Base-by-base conservation (phyloP, 2,113 vertebrate species). In the Tichodroma muraria region DNA sequence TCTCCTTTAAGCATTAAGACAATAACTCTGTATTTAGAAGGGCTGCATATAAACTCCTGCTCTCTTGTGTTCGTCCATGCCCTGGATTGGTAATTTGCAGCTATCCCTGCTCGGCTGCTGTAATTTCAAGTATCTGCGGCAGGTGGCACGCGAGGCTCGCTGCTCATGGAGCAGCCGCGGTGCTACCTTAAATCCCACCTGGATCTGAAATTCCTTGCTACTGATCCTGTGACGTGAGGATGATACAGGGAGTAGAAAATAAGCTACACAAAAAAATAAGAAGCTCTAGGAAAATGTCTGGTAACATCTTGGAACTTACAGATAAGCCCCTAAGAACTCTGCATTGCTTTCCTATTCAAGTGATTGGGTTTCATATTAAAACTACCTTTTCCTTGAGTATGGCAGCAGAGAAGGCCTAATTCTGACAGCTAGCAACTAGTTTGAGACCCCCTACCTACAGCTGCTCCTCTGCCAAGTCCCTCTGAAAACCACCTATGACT, bases 101-200 rank as follows among this genome's bases (percentile, higher is more conserved):
- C 52, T 8, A 27, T 33, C 6, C 18, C 27, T 13, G 12, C 33
- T 23, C 0, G 0, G 47, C 18, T 78, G 63, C 77, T 94, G 95
- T 53, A 80, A 40, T 93, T 83, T 65, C 83, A 57, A 12, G 0
- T 11, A 20, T 40, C 28, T 61, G 30, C 73, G 6, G 30, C 45
- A 96, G 95, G 77, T 93, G 95, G 90, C 85, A 56, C 25, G 57
- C 21, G 8, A 86, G 47, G 61, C 61, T 87, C 50, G 10, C 1
- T 77, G 50, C 53, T 88, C 53, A 37, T 1, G 3, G 61, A 52
- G 64, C 1, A 69, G 45, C 40, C 6, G 30, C 0, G 0, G 63
- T 0, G 0, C 69, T 49, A 8, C n/a, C 66, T 45, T 14, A 85
- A 93, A 45, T 30, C 45, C 31, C 45, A 2, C 31, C 15, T 9